Percentiles rank a stretch among this genome's conserved stretches.
These are phyloP conservation scores for Nemoura dubitans DNA, from an alignment of 2,888 invertebrate genomes.

Conservation along the genomic window DNA sequence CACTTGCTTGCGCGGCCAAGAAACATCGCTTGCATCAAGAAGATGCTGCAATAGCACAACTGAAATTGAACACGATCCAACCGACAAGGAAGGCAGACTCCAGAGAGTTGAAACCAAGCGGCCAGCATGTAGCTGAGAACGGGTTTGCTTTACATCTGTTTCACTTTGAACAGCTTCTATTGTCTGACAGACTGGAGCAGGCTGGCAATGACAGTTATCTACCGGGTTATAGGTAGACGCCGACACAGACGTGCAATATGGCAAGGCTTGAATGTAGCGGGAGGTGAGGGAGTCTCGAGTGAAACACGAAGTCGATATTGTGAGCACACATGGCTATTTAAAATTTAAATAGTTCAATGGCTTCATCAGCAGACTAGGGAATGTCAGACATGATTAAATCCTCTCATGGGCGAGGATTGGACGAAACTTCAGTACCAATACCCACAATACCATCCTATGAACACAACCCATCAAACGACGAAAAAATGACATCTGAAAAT, in stretches of 20 bases:
- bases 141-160: neutral
- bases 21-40: no score
- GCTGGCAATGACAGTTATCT: neutral
- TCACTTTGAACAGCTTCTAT: neutral
- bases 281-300: neutral
- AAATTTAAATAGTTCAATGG: neutral
- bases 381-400: no score
- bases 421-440: no score
- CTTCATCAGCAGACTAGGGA: neutral
- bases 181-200: neutral
- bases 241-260: neutral
- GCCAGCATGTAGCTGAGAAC: neutral
- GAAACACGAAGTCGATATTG: no score
- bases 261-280: neutral
- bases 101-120: neutral
- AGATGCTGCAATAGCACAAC: neutral
- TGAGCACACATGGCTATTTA: neutral
- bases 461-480: no score
- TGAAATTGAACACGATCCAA: slow-evolving; percentile 12
- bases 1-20: neutral
- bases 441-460: no score
- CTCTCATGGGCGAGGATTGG: no score
- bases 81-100: neutral
- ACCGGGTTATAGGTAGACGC: neutral
- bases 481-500: no score